These are phyloP conservation scores for Chalcis sispes DNA, from an alignment of 2,888 invertebrate genomes.

Conservation along the genomic window DNA sequence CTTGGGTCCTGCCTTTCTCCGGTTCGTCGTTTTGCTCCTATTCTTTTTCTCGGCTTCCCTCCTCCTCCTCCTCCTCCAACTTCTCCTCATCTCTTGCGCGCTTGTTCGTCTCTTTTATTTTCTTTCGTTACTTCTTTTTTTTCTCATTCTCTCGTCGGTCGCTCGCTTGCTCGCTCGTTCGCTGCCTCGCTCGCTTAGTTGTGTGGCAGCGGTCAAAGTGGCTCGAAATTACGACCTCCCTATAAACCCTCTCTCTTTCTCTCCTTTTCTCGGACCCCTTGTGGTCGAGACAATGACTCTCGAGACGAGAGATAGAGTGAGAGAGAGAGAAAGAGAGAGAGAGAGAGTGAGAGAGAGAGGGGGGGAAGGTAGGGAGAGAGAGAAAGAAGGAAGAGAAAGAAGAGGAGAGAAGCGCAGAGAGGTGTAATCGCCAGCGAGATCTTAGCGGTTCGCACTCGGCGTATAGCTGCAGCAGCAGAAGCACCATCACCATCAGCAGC, in stretches of 20 bases:
- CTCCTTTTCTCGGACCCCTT: slow-evolving; percentile 55
- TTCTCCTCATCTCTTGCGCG: slow-evolving; percentile 11
- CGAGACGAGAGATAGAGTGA: slow-evolving; percentile 53
- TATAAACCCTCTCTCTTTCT: slow-evolving; percentile 25
- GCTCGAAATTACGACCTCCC: slow-evolving; percentile 54
- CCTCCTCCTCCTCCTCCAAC: background rate
- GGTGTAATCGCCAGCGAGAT: slow-evolving; percentile 54
- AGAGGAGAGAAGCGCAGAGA: slow-evolving; percentile 29
- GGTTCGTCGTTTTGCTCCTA: slow-evolving; percentile 4
- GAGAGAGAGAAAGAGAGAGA: slow-evolving; percentile 30
- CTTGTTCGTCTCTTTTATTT: slow-evolving; percentile 48
- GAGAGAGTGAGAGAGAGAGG: slow-evolving; percentile 9
- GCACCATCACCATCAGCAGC: background rate
- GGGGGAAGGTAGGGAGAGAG: background rate
- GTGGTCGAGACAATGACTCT: slow-evolving; percentile 59
- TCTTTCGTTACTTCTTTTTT: slow-evolving; percentile 28
- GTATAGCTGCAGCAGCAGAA: background rate
- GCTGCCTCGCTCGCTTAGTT: background rate
- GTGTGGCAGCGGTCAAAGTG: slow-evolving; percentile 51
- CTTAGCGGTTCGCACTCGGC: slow-evolving; percentile 27
- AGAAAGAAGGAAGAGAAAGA: background rate
- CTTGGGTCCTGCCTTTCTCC: slow-evolving; percentile 13
- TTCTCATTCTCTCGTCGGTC: background rate
- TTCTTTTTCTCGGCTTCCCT: background rate
- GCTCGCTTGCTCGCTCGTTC: background rate